Percentiles rank a stretch among this genome's conserved stretches.
phyloP scores from a whole-genome alignment of 2,888 invertebrate species.

The Lysandra coridon region DNA sequence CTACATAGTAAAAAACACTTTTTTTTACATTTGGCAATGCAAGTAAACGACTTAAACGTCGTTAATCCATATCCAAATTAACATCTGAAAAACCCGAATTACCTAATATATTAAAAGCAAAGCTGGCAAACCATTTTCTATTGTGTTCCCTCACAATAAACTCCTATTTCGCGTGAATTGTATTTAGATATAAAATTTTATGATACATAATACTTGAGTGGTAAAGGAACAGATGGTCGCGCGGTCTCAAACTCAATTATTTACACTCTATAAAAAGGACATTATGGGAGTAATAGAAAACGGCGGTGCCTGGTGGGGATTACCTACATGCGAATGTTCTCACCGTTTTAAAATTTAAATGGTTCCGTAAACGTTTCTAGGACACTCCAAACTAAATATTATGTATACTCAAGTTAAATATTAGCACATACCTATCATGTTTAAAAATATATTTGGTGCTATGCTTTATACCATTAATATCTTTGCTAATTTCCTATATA shows the following conservation, averaged over 20 bases:
- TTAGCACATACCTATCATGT: background rate
- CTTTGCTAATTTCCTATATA: no score
- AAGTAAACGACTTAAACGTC: no score
- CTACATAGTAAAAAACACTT: no score
- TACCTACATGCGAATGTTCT: background rate
- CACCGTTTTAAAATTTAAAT: background rate
- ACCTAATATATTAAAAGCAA: conserved; percentile 48
- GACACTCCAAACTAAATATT: background rate
- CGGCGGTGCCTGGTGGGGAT: conserved; percentile 42
- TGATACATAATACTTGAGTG: conserved; percentile 70
- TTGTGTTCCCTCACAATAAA: conserved; percentile 50
- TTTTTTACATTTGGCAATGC: background rate
- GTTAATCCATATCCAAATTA: background rate
- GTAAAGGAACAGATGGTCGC: conserved; percentile 74
- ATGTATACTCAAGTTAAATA: background rate
- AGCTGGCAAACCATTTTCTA: conserved; percentile 47
- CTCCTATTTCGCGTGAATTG: conserved; percentile 48
- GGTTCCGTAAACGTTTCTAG: background rate
- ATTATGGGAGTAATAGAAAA: conserved; percentile 76
- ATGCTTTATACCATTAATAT: no score
- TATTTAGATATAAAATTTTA: conserved; percentile 68
- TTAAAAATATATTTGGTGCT: background rate
- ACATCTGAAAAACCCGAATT: background rate
- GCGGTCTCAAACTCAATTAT: conserved; percentile 77
- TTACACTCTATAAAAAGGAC: conserved; percentile 80